Evolutionary conservation across 2,113 vertebrate genomes (phyloP).

Genomic region (Sapayoa aenigma): DNA sequence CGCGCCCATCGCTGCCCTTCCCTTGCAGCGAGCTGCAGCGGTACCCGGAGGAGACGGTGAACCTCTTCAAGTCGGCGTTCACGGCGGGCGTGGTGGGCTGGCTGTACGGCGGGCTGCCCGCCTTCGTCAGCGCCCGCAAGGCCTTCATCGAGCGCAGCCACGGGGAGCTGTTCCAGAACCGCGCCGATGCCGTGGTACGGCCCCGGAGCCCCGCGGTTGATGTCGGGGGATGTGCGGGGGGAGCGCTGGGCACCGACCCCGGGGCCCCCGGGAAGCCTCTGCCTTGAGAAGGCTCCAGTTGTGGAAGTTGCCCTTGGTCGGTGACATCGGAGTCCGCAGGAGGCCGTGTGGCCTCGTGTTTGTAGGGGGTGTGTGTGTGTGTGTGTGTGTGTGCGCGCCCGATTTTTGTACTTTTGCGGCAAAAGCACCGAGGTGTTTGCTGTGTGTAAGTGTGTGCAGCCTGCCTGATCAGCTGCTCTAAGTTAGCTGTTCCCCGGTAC

Average conservation of each 20-base stretch:
- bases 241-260: neutral
- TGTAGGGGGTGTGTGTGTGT: neutral
- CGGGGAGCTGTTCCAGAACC: conserved; percentile 82
- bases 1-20: neutral
- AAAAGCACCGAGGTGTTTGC: neutral
- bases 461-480: neutral
- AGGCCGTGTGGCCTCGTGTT: neutral
- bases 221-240: neutral
- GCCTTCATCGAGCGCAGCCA: conserved; percentile 84
- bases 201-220: neutral
- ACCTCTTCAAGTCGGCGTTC: conserved; percentile 72
- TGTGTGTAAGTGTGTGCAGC: neutral
- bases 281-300: rapidly evolving
- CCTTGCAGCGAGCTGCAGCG: conserved; percentile 70
- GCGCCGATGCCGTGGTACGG: conserved; percentile 86
- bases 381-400: neutral
- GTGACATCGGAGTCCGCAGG: neutral
- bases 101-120: conserved; percentile 89
- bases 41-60: conserved; percentile 79
- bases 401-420: neutral
- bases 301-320: neutral
- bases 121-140: conserved; percentile 77
- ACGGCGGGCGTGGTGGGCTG: conserved; percentile 75
- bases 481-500: rapidly evolving
- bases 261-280: neutral